These are phyloP conservation scores for Albula goreensis DNA, from an alignment of 2,113 vertebrate species.

Conservation along the genomic window DNA sequence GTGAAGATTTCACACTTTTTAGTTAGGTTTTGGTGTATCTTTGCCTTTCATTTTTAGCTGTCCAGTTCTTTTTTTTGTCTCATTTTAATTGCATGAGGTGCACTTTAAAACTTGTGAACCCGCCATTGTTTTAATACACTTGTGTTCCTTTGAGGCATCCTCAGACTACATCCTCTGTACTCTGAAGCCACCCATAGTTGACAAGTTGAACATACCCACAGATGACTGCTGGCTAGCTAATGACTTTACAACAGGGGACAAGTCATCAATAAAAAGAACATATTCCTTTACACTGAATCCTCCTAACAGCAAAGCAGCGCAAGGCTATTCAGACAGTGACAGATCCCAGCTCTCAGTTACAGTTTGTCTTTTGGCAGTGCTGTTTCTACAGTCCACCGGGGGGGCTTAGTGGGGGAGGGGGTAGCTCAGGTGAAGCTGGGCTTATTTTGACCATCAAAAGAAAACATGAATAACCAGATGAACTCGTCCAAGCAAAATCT, in stretches of 20 bases:
- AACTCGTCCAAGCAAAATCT: neutral
- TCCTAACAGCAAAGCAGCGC: neutral
- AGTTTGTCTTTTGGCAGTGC: constrained; percentile 9
- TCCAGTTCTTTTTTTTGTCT: too few relatives aligned
- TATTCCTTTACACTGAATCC: too few relatives aligned
- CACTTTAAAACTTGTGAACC: neutral
- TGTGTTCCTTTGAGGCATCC: neutral
- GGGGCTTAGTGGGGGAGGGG: neutral
- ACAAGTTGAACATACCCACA: neutral
- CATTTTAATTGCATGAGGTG: neutral
- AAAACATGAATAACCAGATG: constrained; percentile 17
- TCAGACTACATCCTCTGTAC: neutral
- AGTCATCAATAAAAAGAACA: too few relatives aligned
- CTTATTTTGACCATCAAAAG: too few relatives aligned
- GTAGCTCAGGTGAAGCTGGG: neutral
- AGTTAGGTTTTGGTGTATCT: too few relatives aligned
- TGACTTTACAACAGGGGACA: neutral
- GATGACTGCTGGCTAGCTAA: neutral
- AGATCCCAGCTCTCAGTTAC: neutral
- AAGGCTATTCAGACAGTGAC: too few relatives aligned
- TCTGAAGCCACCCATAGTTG: too few relatives aligned
- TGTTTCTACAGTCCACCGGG: constrained; percentile 9
- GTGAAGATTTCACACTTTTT: neutral
- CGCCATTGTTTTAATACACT: neutral
- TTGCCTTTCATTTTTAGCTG: neutral